Conservation (phyloP, 2,888 invertebrate species). For the Oscheius sp. region DNA sequence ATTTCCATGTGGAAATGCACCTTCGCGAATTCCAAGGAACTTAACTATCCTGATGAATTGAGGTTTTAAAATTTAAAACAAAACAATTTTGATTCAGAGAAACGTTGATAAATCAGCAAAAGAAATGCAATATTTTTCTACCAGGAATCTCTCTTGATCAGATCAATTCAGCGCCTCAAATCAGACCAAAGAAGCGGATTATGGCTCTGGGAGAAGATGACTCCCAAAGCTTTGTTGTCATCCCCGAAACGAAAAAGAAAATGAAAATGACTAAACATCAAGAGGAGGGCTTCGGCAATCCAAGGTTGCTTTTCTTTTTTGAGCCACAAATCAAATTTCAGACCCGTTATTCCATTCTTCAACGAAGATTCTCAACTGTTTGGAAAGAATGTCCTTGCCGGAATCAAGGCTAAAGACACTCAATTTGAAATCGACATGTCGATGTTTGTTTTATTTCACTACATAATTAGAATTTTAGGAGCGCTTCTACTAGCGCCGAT, state of each 20-base stretch:
- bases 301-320: not conserved
- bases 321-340: not conserved
- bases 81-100: not conserved
- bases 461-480: not conserved
- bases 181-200: not conserved
- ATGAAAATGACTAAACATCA: conserved; percentile 29
- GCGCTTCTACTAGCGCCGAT: not conserved
- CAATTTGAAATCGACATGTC: conserved; percentile 6
- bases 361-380: conserved; percentile 26
- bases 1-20: conserved; percentile 9
- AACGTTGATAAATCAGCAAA: not conserved
- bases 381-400: not conserved
- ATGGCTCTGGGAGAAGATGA: conserved; percentile 26
- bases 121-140: not conserved
- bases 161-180: not conserved
- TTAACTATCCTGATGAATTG: conserved; percentile 7
- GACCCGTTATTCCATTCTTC: conserved; percentile 21
- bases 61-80: not conserved
- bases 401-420: not conserved
- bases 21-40: conserved; percentile 10
- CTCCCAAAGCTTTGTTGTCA: conserved; percentile 19
- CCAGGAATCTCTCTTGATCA: not conserved
- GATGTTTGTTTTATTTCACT: not conserved
- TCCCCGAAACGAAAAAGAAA: conserved; percentile 12
- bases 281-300: conserved; percentile 8